Percentiles rank a stretch among this genome's conserved stretches.
Evolutionary conservation across 2,797 vertebrate genomes (phyloP).

Genomic region (Dallia pectoralis): DNA sequence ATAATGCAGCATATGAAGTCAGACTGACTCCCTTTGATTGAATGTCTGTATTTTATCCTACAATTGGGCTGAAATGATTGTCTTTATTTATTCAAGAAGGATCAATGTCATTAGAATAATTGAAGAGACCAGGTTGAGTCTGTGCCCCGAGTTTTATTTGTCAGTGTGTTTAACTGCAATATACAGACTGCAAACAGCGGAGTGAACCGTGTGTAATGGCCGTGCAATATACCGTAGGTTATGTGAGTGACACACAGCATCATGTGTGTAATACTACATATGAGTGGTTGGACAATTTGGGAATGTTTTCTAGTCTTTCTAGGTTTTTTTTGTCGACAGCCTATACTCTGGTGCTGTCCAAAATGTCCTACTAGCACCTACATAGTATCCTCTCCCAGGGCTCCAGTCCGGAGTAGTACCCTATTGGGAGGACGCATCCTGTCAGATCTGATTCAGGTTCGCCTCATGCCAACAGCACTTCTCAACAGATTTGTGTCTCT

Average conservation of each 20-base stretch:
- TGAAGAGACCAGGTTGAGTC: neutral
- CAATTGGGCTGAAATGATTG: neutral
- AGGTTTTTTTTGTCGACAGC: slow-evolving; percentile 29
- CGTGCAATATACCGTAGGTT: slow-evolving; percentile 27
- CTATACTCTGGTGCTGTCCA: slow-evolving; percentile 40
- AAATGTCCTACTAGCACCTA: slow-evolving; percentile 13
- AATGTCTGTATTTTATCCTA: neutral
- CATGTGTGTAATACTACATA: slow-evolving; percentile 1
- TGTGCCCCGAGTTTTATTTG: neutral
- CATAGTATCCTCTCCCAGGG: neutral
- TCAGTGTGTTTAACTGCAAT: neutral
- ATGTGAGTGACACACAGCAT: slow-evolving; percentile 32
- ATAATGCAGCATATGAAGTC: neutral
- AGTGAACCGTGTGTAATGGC: slow-evolving; percentile 2
- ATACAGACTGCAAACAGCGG: neutral
- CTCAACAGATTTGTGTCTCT: slow-evolving; percentile 61
- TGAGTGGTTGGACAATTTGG: slow-evolving; percentile 5
- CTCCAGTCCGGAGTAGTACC: neutral
- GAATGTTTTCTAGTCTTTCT: slow-evolving; percentile 33
- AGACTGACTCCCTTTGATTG: neutral
- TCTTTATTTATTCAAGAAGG: slow-evolving; percentile 7
- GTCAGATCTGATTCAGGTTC: neutral
- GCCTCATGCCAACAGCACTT: slow-evolving; percentile 46
- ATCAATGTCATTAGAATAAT: slow-evolving; percentile 13
- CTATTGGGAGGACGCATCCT: neutral